These are phyloP conservation scores for Aphaenogaster floridana DNA, from an alignment of 1,140 invertebrate species.

Conservation along the genomic window DNA sequence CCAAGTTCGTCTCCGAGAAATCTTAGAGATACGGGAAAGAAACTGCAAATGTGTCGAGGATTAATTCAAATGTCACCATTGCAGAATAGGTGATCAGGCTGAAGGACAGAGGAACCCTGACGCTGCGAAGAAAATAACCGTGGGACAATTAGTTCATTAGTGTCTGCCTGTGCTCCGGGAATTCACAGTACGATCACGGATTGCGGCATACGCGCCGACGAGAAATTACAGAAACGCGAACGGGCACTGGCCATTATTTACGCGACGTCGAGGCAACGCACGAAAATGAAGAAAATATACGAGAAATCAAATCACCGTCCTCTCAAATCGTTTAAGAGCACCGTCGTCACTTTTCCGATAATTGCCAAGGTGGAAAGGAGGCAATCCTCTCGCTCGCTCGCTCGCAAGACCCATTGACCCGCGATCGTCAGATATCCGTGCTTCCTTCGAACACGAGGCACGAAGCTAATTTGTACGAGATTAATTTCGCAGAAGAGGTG, in stretches of 20 bases:
- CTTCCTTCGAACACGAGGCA: not conserved
- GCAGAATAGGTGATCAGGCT: slow-evolving; percentile 51
- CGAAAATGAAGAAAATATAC: slow-evolving; percentile 23
- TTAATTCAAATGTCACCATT: slow-evolving; percentile 16
- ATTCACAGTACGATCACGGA: not conserved
- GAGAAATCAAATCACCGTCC: slow-evolving; percentile 20
- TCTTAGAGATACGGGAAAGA: not conserved
- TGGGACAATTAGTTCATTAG: slow-evolving; percentile 55
- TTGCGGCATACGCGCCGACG: not conserved
- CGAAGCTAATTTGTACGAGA: slow-evolving; percentile 21
- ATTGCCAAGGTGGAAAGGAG: slow-evolving; percentile 39
- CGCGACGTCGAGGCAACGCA: not conserved
- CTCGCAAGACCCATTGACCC: not conserved
- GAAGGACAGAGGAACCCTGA: not conserved
- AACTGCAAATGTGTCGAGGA: not conserved
- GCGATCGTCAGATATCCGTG: slow-evolving; percentile 18
- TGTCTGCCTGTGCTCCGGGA: not conserved
- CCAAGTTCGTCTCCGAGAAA: not conserved
- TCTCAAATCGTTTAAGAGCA: slow-evolving; percentile 18
- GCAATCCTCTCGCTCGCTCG: not conserved
- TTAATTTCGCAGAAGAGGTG: slow-evolving; percentile 15
- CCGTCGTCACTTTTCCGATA: slow-evolving; percentile 27
- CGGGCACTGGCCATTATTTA: not conserved
- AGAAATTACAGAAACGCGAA: not conserved
- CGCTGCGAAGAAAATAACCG: slow-evolving; percentile 22